Evolutionary conservation across 2,888 invertebrate genomes (phyloP), one percentile per base, ranked within the genome.

Genomic region (Lutraria lutraria): DNA sequence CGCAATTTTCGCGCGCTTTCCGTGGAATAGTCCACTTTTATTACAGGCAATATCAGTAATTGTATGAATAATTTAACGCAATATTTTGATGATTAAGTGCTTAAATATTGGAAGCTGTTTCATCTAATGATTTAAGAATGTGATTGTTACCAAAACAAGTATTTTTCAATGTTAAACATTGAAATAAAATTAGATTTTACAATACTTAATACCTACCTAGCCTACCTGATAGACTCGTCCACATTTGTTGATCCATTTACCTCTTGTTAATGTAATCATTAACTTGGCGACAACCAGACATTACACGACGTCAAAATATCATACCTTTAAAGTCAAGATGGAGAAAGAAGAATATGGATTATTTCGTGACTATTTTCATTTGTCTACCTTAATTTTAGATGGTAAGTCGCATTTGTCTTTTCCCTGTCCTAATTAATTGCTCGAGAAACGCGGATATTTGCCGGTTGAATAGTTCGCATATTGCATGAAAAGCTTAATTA

Each of bases 1-100:
- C 76, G 76, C 76, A 76, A 19, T 12, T 76, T 76, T 76, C 76
- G 76, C 76, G 76, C 34, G 31, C 76, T 76, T 76, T 76, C 8
- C 31, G 31, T 76, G 76, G 76, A 76, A 76, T 19, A 34, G 34
- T 76, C 34, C 76, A 76, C 21, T 76, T 76, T 76, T 25, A 10
- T 1, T 6, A 72, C 3, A 34, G 76, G 34, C 8, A 34, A 15
- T 8, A 4, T 31, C 2, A 76, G 31, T 31, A 21, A 68, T 68
- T 25, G 6, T 68, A 25, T 25, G 0, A 25, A 25, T 68, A 25
- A 68, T n/a, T n/a, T 68, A 68, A 25, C n/a, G n/a, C 25, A 19
- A n/a, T 25, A n/a, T 68, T n/a, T 25, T 68, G 63, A 68, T n/a
- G 10, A n/a, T 6, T 68, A 25, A 68, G 19, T 2, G 3, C 63